Base-by-base conservation (phyloP, 2,888 invertebrate genomes). In the Ditula angustiorana region DNA sequence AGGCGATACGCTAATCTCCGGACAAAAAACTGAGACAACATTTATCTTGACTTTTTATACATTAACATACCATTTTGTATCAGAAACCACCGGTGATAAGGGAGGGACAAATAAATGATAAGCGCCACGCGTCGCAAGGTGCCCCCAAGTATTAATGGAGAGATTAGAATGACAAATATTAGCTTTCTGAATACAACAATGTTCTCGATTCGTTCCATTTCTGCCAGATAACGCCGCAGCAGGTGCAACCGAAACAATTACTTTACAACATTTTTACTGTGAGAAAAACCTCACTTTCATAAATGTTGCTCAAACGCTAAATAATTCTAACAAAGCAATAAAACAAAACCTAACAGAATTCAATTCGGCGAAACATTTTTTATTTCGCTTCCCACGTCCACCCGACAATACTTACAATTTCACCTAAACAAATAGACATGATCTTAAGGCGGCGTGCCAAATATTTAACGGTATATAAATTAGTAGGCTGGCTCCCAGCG, bases 401-500 rank as follows among this genome's bases (percentile, higher is more conserved):
- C 71, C 76, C 72, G 74, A 79, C 82, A 79, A 82, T 81, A 82
- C 83, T 75, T 80, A 81, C 83, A 81, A 78, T 85, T 85, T 85
- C 85, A 83, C 85, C 85, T 83, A 85, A 87, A 86, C 83, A 85
- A 87, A 87, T 77, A 86, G 73, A 74, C 82, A 82, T 79, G 80
- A 81, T 83, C 75, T 78, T 73, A 76, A 74, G 70, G 69, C 74
- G 75, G 73, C 78, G 79, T 74, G 75, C 76, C 80, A 81, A 86
- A 82, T 83, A 79, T 81, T 83, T 87, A 86, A 85, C 87, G 83
- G 87, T 85, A 77, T 78, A 81, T 80, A 81, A 83, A 84, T 84
- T 75, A 78, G 73, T 77, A 70, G 71, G 72, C 57, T 41, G 41
- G 24, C 52, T 61, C 64, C 56, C 49, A 53, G 52, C 21, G 80